Evolutionary conservation across 2,888 invertebrate genomes (phyloP).

Genomic region (Sclerodermus sp.): DNA sequence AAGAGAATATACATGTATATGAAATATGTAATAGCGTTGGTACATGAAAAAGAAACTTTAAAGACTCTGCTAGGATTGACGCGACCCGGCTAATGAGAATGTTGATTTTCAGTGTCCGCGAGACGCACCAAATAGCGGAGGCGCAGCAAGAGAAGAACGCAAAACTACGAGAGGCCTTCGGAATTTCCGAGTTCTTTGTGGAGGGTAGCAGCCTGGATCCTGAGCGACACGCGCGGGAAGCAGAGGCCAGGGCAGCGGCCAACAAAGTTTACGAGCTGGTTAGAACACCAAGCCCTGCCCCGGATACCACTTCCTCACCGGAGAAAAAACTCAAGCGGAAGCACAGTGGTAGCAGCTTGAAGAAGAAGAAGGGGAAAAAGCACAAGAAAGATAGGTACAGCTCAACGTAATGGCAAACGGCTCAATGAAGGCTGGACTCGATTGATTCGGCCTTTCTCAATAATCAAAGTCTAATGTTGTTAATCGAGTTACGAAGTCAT

Average conservation of each 20-base stretch:
- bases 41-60: too few relatives aligned
- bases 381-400: constrained; percentile 67
- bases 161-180: constrained; percentile 89
- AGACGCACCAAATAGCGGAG: constrained; percentile 94
- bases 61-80: too few relatives aligned
- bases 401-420: constrained; percentile 33
- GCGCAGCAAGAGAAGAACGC: constrained; percentile 96
- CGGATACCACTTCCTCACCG: constrained; percentile 55
- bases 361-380: constrained; percentile 75
- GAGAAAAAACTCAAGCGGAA: constrained; percentile 56
- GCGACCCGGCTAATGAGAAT: too few relatives aligned
- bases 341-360: constrained; percentile 58
- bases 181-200: constrained; percentile 90
- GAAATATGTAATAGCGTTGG: too few relatives aligned
- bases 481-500: too few relatives aligned
- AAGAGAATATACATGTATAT: neutral
- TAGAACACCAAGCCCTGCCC: constrained; percentile 71
- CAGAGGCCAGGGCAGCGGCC: constrained; percentile 60
- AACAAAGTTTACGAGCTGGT: constrained; percentile 71
- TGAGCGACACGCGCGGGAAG: constrained; percentile 68
- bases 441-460: neutral
- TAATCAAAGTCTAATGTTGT: too few relatives aligned
- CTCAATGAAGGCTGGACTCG: constrained; percentile 48
- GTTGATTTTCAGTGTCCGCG: constrained; percentile 72
- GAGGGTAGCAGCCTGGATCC: constrained; percentile 92